phyloP scores from a whole-genome alignment of 2,888 invertebrate genomes.

The Orthonevra nobilis region DNA sequence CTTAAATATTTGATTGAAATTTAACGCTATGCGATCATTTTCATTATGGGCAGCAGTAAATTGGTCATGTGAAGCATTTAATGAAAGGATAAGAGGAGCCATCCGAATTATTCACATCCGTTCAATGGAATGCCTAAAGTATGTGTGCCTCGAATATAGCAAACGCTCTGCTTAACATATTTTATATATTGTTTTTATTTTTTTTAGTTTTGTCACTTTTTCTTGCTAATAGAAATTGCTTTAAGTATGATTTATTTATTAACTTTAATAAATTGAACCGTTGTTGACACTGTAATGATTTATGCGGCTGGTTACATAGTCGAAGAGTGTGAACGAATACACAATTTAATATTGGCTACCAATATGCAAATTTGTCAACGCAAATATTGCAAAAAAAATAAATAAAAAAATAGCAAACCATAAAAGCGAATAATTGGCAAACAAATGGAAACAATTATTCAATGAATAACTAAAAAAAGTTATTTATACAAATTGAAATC shows the following conservation, averaged over 20 bases:
- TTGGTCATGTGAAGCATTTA: neutral
- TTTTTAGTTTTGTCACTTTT: too few relatives aligned
- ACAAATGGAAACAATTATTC: constrained; percentile 27
- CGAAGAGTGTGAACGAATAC: constrained; percentile 21
- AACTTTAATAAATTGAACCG: constrained; percentile 29
- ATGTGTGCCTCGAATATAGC: too few relatives aligned
- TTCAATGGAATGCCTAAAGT: too few relatives aligned
- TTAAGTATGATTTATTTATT: constrained; percentile 27
- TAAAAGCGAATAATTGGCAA: constrained; percentile 49
- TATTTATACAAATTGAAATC: too few relatives aligned
- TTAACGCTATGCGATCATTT: neutral
- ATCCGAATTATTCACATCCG: too few relatives aligned
- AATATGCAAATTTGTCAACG: constrained; percentile 30
- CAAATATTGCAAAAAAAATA: constrained; percentile 24
- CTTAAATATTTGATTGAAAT: constrained; percentile 31
- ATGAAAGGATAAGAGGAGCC: too few relatives aligned
- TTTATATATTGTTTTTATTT: too few relatives aligned
- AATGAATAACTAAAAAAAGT: constrained; percentile 29
- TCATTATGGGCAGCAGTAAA: neutral
- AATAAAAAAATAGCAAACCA: too few relatives aligned
- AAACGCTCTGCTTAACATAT: too few relatives aligned
- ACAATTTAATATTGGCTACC: constrained; percentile 35
- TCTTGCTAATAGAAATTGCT: too few relatives aligned
- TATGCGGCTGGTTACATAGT: constrained; percentile 9
- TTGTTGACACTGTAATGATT: constrained; percentile 23